phyloP scores from a whole-genome alignment of 2,888 invertebrate species.

The Latrodectus hesperus region DNA sequence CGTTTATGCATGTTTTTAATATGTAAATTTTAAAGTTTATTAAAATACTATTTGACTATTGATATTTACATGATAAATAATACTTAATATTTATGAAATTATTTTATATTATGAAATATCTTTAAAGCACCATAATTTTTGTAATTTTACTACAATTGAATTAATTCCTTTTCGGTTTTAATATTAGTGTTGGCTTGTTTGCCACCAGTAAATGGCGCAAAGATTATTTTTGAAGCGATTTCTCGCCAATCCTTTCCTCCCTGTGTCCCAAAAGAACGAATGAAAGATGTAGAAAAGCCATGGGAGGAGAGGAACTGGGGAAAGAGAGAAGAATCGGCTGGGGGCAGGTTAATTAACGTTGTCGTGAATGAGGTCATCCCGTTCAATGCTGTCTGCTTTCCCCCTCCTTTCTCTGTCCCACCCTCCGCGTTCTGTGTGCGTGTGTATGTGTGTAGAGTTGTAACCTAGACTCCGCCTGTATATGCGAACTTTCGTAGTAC shows the following conservation, averaged over 20 bases:
- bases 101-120: too few species aligned
- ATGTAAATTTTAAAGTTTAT: too few species aligned
- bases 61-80: too few species aligned
- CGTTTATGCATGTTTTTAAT: too few species aligned
- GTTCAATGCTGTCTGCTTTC: conserved; percentile 28
- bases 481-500: conserved; percentile 58
- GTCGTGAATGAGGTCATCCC: conserved; percentile 69
- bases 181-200: too few species aligned
- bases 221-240: not conserved
- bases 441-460: conserved; percentile 59
- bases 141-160: too few species aligned
- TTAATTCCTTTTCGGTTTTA: too few species aligned
- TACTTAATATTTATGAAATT: too few species aligned
- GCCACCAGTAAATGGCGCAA: too few species aligned
- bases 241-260: conserved; percentile 23
- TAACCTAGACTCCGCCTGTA: conserved; percentile 35
- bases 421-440: conserved; percentile 15
- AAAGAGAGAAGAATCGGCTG: conserved; percentile 11
- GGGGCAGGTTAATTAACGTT: conserved; percentile 65
- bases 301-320: conserved; percentile 17
- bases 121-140: too few species aligned
- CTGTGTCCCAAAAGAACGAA: conserved; percentile 25
- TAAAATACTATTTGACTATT: too few species aligned
- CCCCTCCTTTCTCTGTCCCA: not conserved
- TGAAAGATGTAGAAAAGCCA: conserved; percentile 35